Percentiles rank a stretch among this genome's conserved stretches.
Evolutionary conservation across 1,140 invertebrate genomes (phyloP).

Genomic region (Gonatopus flavifemur): DNA sequence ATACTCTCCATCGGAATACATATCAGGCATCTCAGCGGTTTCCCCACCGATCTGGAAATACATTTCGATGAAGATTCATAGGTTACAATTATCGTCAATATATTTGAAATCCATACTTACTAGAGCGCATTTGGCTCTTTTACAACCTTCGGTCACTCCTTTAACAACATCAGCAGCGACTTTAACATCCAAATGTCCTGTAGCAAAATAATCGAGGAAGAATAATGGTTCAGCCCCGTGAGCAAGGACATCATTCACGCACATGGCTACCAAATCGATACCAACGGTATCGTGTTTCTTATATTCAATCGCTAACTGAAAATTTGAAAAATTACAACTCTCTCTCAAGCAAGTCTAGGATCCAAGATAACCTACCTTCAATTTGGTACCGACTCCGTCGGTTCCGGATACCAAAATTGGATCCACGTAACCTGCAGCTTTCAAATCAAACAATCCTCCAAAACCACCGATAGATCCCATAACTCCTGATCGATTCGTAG

Average conservation of each 20-base stretch:
- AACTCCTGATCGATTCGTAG: conserved; percentile 72
- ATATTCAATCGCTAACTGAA: conserved; percentile 78
- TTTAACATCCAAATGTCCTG: conserved; percentile 78
- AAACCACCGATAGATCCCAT: conserved; percentile 86
- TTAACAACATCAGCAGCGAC: conserved; percentile 76
- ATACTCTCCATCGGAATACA: conserved; percentile 86
- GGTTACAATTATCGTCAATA: neutral
- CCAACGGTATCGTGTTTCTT: conserved; percentile 84
- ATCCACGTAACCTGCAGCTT: conserved; percentile 69
- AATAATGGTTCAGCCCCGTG: conserved; percentile 94
- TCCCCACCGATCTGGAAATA: conserved; percentile 74
- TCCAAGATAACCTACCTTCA: conserved; percentile 67
- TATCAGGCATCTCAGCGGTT: conserved; percentile 95
- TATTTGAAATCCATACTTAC: conserved; percentile 71
- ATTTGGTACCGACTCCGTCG: conserved; percentile 96
- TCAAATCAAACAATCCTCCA: conserved; percentile 87
- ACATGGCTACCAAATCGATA: conserved; percentile 96
- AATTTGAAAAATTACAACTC: conserved; percentile 11
- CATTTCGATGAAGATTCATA: neutral
- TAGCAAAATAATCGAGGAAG: conserved; percentile 96
- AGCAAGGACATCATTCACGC: conserved; percentile 94
- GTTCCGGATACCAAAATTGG: conserved; percentile 91
- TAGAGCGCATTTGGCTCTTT: conserved; percentile 82
- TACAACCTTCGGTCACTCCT: conserved; percentile 87
- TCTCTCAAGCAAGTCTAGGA: neutral